phyloP scores from a whole-genome alignment of 2,888 invertebrate species.

The Iselma pallidipennis region DNA sequence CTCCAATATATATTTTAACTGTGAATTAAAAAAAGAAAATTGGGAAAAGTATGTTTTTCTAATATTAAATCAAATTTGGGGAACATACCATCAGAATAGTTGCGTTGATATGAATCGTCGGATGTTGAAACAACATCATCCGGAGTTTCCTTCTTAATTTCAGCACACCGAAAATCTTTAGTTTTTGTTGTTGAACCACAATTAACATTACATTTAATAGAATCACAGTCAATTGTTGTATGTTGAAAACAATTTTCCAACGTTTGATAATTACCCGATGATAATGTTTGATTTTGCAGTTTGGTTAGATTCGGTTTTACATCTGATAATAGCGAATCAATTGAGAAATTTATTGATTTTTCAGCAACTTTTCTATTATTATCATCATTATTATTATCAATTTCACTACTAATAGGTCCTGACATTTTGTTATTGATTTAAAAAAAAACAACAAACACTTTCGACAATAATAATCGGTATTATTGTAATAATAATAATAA shows the following conservation, averaged over 20 bases:
- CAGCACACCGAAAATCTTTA: not conserved
- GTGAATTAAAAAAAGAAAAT: no score
- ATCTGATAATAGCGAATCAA: slow-evolving; percentile 43
- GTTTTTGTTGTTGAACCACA: not conserved
- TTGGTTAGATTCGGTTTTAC: not conserved
- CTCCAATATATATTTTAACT: no score
- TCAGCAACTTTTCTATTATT: slow-evolving; percentile 10
- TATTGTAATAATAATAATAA: slow-evolving; percentile 4
- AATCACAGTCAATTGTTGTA: not conserved
- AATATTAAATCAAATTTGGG: no score
- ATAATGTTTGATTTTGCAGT: not conserved
- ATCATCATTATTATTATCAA: slow-evolving; percentile 9
- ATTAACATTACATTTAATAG: not conserved
- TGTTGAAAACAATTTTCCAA: not conserved
- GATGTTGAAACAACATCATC: slow-evolving; percentile 18
- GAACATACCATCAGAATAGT: not conserved
- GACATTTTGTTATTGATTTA: slow-evolving; percentile 6
- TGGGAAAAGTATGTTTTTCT: no score
- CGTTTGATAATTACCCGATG: not conserved
- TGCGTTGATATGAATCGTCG: slow-evolving; percentile 11
- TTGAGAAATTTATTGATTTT: slow-evolving; percentile 44
- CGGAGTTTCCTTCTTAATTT: not conserved
- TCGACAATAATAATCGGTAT: not conserved
- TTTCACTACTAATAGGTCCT: not conserved
- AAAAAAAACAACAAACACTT: no score